Conservation (phyloP, 2,797 vertebrate genomes). For the Esox lucius region DNA sequence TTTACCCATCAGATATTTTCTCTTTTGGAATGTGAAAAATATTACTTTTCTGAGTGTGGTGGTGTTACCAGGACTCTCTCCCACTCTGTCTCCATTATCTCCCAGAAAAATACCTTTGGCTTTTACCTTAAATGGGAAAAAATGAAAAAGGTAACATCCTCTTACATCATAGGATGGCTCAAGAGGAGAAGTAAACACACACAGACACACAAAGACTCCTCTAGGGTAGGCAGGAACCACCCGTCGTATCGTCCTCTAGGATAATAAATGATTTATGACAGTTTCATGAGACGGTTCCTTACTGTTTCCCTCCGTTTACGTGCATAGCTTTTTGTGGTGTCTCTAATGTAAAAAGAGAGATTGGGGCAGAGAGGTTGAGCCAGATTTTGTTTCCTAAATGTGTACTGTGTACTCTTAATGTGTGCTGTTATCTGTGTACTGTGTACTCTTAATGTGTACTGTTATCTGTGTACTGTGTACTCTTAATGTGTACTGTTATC, state of each 20-base stretch:
- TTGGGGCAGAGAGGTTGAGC: not conserved
- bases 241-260: not conserved
- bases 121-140: not conserved
- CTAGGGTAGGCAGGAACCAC: not conserved
- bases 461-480: too few relatives aligned
- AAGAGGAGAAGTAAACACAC: not conserved
- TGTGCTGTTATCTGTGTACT: too few relatives aligned
- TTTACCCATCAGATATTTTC: conserved; percentile 28
- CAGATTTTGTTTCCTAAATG: not conserved
- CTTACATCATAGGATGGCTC: not conserved
- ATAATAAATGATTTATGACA: not conserved
- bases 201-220: conserved; percentile 13
- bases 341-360: not conserved
- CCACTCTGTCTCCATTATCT: conserved; percentile 15
- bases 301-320: not conserved
- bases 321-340: not conserved
- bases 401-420: too few relatives aligned
- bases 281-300: not conserved
- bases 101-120: conserved; percentile 1
- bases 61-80: not conserved
- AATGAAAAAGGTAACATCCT: not conserved
- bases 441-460: too few relatives aligned
- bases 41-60: not conserved
- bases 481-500: too few relatives aligned
- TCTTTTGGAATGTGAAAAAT: not conserved